These are phyloP conservation scores for Acronicta alni DNA, from an alignment of 2,888 invertebrate species.

Conservation along the genomic window DNA sequence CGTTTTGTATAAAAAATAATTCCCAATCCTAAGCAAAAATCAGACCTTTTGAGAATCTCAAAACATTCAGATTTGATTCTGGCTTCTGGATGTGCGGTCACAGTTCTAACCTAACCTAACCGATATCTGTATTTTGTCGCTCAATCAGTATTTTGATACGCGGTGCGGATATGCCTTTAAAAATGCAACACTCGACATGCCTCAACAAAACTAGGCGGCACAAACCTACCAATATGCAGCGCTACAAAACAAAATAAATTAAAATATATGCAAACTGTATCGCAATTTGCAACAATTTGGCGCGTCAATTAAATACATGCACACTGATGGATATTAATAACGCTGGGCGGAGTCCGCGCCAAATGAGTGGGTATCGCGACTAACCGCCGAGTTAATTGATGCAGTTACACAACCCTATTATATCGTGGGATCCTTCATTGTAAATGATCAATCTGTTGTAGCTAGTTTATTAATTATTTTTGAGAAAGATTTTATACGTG, in stretches of 20 bases:
- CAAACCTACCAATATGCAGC: neutral
- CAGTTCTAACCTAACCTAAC: too few species aligned
- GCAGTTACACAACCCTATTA: slow-evolving; percentile 15
- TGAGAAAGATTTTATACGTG: too few species aligned
- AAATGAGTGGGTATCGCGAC: slow-evolving; percentile 43
- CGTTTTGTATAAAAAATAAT: too few species aligned
- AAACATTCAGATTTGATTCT: too few species aligned
- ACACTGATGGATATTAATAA: slow-evolving; percentile 45
- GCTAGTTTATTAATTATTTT: too few species aligned
- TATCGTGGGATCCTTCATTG: slow-evolving; percentile 1
- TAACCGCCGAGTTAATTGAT: slow-evolving; percentile 43
- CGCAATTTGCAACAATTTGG: slow-evolving; percentile 36
- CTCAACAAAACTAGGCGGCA: neutral
- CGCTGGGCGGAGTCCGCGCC: slow-evolving; percentile 24
- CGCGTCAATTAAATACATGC: slow-evolving; percentile 20
- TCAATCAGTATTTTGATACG: too few species aligned
- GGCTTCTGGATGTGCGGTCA: too few species aligned
- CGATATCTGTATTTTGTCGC: too few species aligned
- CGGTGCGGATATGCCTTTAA: too few species aligned
- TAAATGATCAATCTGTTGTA: neutral
- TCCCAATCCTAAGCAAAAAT: too few species aligned
- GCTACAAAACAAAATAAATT: slow-evolving; percentile 5
- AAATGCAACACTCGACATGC: too few species aligned
- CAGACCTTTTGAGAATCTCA: too few species aligned
- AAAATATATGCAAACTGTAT: slow-evolving; percentile 15